Conservation (phyloP, 2,888 invertebrate genomes). For the Pogonocherus hispidulus region DNA sequence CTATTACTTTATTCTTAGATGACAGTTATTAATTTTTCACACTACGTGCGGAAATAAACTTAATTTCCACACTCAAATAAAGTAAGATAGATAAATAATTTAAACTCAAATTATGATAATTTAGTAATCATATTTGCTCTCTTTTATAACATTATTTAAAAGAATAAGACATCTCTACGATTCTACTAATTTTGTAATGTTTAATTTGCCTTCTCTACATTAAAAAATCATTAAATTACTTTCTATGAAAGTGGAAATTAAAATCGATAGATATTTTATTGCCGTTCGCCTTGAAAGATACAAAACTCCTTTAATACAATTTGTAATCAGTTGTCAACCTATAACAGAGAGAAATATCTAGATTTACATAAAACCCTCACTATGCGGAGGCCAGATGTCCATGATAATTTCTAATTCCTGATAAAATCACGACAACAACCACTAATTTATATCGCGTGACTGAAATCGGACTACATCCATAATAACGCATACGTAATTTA, state of each 20-base stretch:
- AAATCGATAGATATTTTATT: neutral
- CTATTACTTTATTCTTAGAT: too few relatives aligned
- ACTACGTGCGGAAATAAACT: too few relatives aligned
- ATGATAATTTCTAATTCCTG: constrained; percentile 12
- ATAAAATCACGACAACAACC: constrained; percentile 19
- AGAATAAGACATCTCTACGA: too few relatives aligned
- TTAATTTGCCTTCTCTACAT: too few relatives aligned
- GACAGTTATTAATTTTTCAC: too few relatives aligned
- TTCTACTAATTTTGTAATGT: too few relatives aligned
- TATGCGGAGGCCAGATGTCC: neutral
- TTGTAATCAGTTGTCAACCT: neutral
- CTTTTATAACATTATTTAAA: too few relatives aligned
- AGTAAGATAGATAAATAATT: too few relatives aligned
- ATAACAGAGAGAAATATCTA: neutral
- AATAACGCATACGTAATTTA: constrained; percentile 13
- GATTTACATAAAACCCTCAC: neutral
- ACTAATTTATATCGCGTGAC: constrained; percentile 16
- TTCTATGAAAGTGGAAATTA: neutral
- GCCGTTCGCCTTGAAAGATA: neutral
- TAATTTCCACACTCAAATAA: too few relatives aligned
- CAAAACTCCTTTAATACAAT: neutral
- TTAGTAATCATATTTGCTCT: too few relatives aligned
- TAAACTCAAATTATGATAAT: too few relatives aligned
- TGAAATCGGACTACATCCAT: constrained; percentile 7
- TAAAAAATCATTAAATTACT: neutral